phyloP scores from a whole-genome alignment of 2,888 invertebrate species.

The Coleophora deauratella region DNA sequence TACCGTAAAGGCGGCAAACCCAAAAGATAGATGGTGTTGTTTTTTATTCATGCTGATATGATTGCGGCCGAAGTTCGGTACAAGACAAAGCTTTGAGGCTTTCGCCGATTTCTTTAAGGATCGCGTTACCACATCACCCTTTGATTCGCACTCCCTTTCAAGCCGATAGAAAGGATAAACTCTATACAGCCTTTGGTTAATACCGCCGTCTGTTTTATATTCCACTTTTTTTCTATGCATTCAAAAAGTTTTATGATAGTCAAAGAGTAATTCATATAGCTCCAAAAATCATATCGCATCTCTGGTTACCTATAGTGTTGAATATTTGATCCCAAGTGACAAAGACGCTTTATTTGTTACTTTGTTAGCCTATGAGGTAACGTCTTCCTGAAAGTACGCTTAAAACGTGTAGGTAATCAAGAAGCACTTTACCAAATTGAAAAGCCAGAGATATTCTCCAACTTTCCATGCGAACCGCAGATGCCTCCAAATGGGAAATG shows the following conservation, averaged over 20 bases:
- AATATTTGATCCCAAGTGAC: too few relatives aligned
- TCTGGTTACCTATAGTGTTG: too few relatives aligned
- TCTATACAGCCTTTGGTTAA: constrained; percentile 24
- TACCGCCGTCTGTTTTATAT: constrained; percentile 12
- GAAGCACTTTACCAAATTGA: constrained; percentile 38
- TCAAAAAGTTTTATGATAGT: not conserved
- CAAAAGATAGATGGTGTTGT: not conserved
- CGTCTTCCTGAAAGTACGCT: too few relatives aligned
- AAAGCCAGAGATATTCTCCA: constrained; percentile 42
- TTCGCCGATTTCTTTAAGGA: constrained; percentile 37
- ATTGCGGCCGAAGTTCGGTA: constrained; percentile 38
- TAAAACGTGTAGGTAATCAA: too few relatives aligned
- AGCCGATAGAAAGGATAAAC: constrained; percentile 22
- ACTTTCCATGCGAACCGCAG: constrained; percentile 43
- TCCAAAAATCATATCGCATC: too few relatives aligned
- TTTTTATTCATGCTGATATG: constrained; percentile 29
- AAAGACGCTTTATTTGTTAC: too few relatives aligned
- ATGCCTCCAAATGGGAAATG: constrained; percentile 52
- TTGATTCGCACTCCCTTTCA: constrained; percentile 34
- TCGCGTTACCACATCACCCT: constrained; percentile 40
- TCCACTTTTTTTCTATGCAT: not conserved
- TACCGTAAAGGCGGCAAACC: not conserved
- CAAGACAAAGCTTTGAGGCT: constrained; percentile 37
- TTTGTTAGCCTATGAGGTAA: too few relatives aligned
- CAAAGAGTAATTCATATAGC: too few relatives aligned